Conservation (phyloP, 2,888 invertebrate genomes). For the Coleophora flavipennella region DNA sequence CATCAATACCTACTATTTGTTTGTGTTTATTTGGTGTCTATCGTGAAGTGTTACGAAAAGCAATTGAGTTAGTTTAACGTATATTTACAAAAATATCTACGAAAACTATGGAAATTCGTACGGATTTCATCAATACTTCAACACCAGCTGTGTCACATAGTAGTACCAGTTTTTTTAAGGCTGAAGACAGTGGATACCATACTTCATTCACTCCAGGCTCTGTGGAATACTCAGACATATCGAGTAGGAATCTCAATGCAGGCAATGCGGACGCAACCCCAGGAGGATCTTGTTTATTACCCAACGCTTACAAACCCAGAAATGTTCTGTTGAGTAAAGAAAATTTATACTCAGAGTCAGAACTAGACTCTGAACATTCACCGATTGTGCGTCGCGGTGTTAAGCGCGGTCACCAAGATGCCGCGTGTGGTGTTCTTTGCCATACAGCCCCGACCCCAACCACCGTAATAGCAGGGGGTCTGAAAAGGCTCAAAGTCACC, state of each 20-base stretch:
- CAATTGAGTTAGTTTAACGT: no score
- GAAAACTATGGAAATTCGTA: slow-evolving; percentile 40
- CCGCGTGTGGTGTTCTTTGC: slow-evolving; percentile 23
- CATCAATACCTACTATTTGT: no score
- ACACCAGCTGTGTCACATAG: slow-evolving; percentile 39
- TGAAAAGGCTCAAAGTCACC: slow-evolving; percentile 49
- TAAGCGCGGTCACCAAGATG: slow-evolving; percentile 45
- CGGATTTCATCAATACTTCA: slow-evolving; percentile 35
- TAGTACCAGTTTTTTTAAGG: slow-evolving; percentile 36
- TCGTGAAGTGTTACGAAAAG: no score
- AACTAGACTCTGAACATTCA: no score
- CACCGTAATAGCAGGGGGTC: slow-evolving; percentile 51
- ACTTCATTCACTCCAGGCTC: slow-evolving; percentile 56
- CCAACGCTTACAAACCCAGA: slow-evolving; percentile 20
- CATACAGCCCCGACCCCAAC: slow-evolving; percentile 48
- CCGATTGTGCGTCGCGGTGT: slow-evolving; percentile 39
- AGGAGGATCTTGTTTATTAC: slow-evolving; percentile 23
- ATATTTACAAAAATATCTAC: no score
- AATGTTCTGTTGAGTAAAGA: slow-evolving; percentile 9
- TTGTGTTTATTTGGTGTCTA: no score
- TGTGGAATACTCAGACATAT: slow-evolving; percentile 42
- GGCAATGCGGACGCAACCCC: slow-evolving; percentile 28
- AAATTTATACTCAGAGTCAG: slow-evolving; percentile 1
- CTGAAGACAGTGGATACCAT: slow-evolving; percentile 64
- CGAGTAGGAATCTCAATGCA: slow-evolving; percentile 39